A percentile compares a stretch with the other conserved stretches of the same genome.
These are phyloP conservation scores for Lasius platythorax DNA, from an alignment of 2,888 invertebrate genomes.

Conservation along the genomic window DNA sequence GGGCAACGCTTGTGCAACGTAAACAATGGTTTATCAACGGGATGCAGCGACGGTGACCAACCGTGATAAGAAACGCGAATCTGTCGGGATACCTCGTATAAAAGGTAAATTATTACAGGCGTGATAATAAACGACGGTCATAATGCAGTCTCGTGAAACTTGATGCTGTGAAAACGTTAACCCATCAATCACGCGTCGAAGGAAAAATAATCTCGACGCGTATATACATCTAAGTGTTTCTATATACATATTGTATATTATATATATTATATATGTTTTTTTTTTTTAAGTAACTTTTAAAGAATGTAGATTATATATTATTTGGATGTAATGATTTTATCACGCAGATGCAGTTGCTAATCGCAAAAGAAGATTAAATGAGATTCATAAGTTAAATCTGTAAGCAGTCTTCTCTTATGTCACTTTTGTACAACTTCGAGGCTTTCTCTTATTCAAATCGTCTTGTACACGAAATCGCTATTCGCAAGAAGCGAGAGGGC, in stretches of 20 bases:
- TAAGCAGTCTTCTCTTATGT: not conserved
- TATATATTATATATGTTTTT: no score
- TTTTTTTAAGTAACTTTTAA: not conserved
- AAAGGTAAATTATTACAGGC: slow-evolving; percentile 18
- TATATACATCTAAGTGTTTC: not conserved
- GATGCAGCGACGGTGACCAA: slow-evolving; percentile 61
- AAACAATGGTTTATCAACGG: slow-evolving; percentile 74
- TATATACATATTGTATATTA: not conserved
- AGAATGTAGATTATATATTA: not conserved
- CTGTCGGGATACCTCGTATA: slow-evolving; percentile 54
- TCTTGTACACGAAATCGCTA: not conserved
- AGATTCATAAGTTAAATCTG: not conserved
- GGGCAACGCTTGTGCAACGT: slow-evolving; percentile 52
- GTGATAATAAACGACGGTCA: not conserved
- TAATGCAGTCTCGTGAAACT: not conserved
- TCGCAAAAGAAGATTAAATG: not conserved
- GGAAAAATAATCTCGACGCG: not conserved
- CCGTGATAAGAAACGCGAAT: slow-evolving; percentile 63
- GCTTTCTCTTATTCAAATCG: not conserved
- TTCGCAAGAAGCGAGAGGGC: not conserved
- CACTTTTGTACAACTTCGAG: not conserved
- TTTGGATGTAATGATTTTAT: not conserved
- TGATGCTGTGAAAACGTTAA: not conserved
- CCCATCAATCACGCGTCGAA: not conserved
- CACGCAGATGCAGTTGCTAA: not conserved